Percentiles rank a stretch among this genome's conserved stretches.
Conservation (phyloP, 2,888 invertebrate species). For the Andrena flavipes region DNA sequence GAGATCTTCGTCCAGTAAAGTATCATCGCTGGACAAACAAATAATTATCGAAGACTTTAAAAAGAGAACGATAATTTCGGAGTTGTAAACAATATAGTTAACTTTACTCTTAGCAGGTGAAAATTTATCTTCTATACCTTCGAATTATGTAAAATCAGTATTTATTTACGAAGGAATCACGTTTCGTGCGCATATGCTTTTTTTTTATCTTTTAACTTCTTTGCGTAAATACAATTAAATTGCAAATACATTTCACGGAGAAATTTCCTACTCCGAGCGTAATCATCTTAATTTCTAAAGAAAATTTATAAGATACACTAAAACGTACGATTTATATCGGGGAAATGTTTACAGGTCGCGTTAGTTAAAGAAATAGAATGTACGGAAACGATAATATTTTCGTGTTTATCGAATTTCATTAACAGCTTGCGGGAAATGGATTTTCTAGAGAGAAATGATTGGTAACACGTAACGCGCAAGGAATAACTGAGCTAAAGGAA, state of each 20-base stretch:
- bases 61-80: neutral
- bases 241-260: neutral
- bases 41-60: neutral
- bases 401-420: neutral
- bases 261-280: neutral
- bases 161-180: neutral
- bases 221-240: neutral
- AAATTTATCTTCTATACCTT: neutral
- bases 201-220: neutral
- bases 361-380: neutral
- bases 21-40: constrained; percentile 81
- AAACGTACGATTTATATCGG: too few species aligned
- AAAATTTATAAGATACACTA: too few species aligned
- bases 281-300: too few species aligned
- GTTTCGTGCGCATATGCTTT: too few species aligned
- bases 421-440: neutral
- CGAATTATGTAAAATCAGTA: neutral
- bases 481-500: neutral
- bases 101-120: neutral
- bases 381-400: constrained; percentile 3
- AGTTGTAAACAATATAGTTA: neutral
- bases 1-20: constrained; percentile 84
- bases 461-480: neutral
- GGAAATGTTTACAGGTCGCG: too few species aligned
- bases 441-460: neutral